Conservation (phyloP, 2,888 invertebrate species). For the Brenthis hecate region DNA sequence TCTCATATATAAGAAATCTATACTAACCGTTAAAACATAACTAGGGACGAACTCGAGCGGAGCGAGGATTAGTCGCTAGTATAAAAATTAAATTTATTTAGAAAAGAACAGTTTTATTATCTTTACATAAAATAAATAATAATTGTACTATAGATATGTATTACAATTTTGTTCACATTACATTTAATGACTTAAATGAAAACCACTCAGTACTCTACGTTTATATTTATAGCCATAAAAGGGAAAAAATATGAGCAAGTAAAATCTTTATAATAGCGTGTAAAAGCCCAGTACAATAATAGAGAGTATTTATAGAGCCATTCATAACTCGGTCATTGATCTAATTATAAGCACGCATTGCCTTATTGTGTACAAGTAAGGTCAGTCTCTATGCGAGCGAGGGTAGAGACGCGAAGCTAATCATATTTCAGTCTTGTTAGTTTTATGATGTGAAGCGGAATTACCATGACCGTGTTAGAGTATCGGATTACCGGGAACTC, state of each 20-base stretch:
- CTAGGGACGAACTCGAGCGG: no score
- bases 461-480: no score
- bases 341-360: slow-evolving; percentile 24
- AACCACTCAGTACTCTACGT: not conserved
- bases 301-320: slow-evolving; percentile 24
- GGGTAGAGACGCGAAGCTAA: not conserved
- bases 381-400: not conserved
- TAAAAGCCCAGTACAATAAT: slow-evolving; percentile 17
- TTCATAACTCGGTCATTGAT: slow-evolving; percentile 32
- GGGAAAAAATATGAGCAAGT: not conserved
- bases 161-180: no score
- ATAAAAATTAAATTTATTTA: no score
- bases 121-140: not conserved
- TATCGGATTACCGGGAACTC: no score
- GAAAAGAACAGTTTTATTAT: no score
- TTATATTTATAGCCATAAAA: not conserved
- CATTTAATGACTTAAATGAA: no score
- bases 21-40: no score
- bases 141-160: not conserved
- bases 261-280: not conserved
- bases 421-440: no score
- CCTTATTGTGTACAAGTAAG: not conserved
- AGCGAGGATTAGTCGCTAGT: no score
- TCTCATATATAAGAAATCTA: no score
- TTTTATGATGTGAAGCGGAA: no score